phyloP scores from a whole-genome alignment of 2,888 invertebrate genomes.

The Perithous albicinctus region DNA sequence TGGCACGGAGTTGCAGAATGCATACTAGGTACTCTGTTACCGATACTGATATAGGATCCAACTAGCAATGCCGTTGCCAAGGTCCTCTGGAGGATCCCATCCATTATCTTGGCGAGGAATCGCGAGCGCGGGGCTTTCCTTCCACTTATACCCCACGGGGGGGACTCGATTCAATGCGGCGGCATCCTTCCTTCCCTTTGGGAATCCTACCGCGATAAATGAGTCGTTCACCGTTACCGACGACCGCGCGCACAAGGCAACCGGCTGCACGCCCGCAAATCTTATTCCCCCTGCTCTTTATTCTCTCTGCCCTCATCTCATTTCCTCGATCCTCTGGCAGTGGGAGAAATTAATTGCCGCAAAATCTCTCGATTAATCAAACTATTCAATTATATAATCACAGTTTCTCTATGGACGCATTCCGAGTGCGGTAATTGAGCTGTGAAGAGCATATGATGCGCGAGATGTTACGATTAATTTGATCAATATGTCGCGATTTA shows the following conservation, averaged over 20 bases:
- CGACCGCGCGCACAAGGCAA: not conserved
- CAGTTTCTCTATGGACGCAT: not conserved
- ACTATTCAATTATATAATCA: slow-evolving; percentile 52
- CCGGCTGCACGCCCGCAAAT: slow-evolving; percentile 2
- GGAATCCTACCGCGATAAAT: slow-evolving; percentile 50
- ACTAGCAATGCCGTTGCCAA: slow-evolving; percentile 40
- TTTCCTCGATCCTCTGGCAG: slow-evolving; percentile 14
- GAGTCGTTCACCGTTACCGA: slow-evolving; percentile 51
- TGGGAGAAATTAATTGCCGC: slow-evolving; percentile 48
- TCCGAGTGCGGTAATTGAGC: too few relatives aligned
- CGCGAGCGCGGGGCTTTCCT: slow-evolving; percentile 36
- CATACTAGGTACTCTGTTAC: slow-evolving; percentile 19
- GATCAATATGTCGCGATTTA: too few relatives aligned
- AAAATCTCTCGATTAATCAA: slow-evolving; percentile 34
- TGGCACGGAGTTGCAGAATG: slow-evolving; percentile 21
- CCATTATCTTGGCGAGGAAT: slow-evolving; percentile 51
- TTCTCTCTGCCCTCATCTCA: slow-evolving; percentile 22
- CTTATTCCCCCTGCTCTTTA: slow-evolving; percentile 4
- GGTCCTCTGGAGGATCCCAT: slow-evolving; percentile 60
- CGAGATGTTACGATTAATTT: too few relatives aligned
- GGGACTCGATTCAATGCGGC: slow-evolving; percentile 29
- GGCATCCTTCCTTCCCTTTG: slow-evolving; percentile 40
- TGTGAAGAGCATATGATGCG: too few relatives aligned
- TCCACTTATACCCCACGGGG: slow-evolving; percentile 23
- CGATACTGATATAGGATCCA: slow-evolving; percentile 28